Evolutionary conservation across 2,113 vertebrate species (phyloP).

Genomic region (Antennarius striatus): DNA sequence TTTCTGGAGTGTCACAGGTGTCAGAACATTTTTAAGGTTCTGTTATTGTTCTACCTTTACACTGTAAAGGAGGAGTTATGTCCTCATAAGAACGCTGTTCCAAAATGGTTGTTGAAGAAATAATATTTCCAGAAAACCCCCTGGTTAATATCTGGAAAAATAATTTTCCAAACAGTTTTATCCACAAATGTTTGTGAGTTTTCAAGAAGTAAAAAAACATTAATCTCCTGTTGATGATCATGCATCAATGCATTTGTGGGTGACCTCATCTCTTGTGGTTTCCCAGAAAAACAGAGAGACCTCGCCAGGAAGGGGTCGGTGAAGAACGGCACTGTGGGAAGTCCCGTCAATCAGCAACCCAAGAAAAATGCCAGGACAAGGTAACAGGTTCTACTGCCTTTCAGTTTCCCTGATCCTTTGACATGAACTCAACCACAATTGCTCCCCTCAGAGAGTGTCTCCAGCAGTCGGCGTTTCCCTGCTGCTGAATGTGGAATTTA

Average conservation of each 20-base stretch:
- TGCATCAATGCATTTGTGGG: conserved; percentile 24
- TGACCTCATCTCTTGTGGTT: conserved; percentile 68
- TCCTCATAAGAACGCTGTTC: conserved; percentile 3
- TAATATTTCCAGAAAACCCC: too few relatives aligned
- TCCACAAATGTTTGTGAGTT: background rate
- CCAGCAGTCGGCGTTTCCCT: conserved; percentile 12
- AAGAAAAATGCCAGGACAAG: conserved; percentile 99
- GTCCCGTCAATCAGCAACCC: conserved; percentile 97
- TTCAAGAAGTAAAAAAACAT: background rate
- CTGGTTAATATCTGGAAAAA: too few relatives aligned
- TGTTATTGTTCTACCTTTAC: conserved; percentile 2
- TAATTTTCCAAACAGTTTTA: too few relatives aligned
- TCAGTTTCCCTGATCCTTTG: conserved; percentile 14
- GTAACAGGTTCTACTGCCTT: conserved; percentile 70
- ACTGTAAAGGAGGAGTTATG: background rate
- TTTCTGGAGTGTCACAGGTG: background rate
- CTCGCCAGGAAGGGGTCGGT: conserved; percentile 93
- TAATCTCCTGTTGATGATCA: background rate
- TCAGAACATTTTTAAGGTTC: conserved; percentile 1
- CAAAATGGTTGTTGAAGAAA: background rate
- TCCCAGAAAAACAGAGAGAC: conserved; percentile 95
- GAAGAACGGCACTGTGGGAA: conserved; percentile 94
- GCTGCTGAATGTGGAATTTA: conserved; percentile 15
- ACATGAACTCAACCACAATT: conserved; percentile 11
- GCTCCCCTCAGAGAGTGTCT: conserved; percentile 33